These are phyloP conservation scores for Archivesica marissinica DNA, from an alignment of 1,140 invertebrate species.

Conservation along the genomic window DNA sequence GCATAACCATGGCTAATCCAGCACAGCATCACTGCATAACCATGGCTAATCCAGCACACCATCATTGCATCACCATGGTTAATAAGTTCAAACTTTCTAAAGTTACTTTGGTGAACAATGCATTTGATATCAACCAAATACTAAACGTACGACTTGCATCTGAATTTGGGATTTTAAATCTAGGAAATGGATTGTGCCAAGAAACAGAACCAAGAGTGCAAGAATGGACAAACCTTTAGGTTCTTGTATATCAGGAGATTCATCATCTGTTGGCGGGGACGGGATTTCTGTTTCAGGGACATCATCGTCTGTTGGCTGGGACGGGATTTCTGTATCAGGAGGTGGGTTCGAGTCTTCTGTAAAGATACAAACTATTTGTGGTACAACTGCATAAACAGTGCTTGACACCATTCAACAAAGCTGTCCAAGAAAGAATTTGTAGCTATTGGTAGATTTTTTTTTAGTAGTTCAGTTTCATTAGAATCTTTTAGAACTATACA, in stretches of 20 bases:
- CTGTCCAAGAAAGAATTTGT: background rate
- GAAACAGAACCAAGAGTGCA: background rate
- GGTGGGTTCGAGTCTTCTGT: background rate
- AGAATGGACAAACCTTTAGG: background rate
- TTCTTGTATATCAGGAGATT: background rate
- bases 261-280: slow-evolving; percentile 8
- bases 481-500: no score
- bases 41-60: no score
- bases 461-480: no score
- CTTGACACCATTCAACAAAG: background rate
- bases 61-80: no score
- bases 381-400: background rate
- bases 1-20: no score
- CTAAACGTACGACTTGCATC: no score
- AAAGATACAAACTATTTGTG: background rate
- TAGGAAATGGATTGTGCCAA: background rate
- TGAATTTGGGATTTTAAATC: background rate
- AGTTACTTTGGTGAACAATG: no score
- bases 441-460: no score
- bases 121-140: no score
- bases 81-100: no score
- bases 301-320: background rate
- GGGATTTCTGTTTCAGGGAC: background rate
- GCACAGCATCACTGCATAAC: no score
- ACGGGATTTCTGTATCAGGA: background rate